Base-by-base conservation (phyloP, 2,113 vertebrate genomes). In the Dunckerocampus dactyliophorus region DNA sequence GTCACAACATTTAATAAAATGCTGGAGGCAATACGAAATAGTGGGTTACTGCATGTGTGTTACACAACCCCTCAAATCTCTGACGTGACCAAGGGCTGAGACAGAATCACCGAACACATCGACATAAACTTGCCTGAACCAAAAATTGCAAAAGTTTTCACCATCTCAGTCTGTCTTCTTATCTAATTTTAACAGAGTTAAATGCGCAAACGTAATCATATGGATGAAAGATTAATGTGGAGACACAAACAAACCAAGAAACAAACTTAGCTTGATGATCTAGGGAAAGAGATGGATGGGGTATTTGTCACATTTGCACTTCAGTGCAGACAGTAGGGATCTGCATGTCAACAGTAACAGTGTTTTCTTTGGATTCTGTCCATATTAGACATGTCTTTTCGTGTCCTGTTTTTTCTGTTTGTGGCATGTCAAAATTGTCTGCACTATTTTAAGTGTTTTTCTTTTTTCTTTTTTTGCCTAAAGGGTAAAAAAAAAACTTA, bases 351-450 rank as follows among this genome's bases (percentile, higher is more conserved):
- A 85, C 80, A 65, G 79, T 69, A 75, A 72, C 75, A 77, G 47
- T 86, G 84, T 91, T 91, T 89, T 85, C 79, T 88, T 91, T 91
- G 87, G 87, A 89, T 82, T 87, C 86, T 77, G 62, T 68, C 74
- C 50, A 47, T 77, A 87, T 85, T 73, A 82, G 82, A 77, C 66
- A 65, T 74, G 77, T 82, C 78, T 76, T 79, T 11, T 8, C 47
- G 1, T 47, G 47, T 16, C 9, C 8, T 64, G 77, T 77, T 67
- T 76, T 81, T 83, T 88, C 83, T 87, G 85, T 89, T 83, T 85
- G 72, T 88, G 84, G 87, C 87, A 90, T 57, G 67, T 59, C 75
- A 49, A 73, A 80, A 88, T 87, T 84, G 84, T 68, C 65, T 74
- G 85, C 80, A 72, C 39, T 8, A 20, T 13, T 20, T 57, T 67